Evolutionary conservation across 64 coral and sea anemone species (phyloP), one percentile per base, ranked within the genome.

Genomic region (Porites lutea): DNA sequence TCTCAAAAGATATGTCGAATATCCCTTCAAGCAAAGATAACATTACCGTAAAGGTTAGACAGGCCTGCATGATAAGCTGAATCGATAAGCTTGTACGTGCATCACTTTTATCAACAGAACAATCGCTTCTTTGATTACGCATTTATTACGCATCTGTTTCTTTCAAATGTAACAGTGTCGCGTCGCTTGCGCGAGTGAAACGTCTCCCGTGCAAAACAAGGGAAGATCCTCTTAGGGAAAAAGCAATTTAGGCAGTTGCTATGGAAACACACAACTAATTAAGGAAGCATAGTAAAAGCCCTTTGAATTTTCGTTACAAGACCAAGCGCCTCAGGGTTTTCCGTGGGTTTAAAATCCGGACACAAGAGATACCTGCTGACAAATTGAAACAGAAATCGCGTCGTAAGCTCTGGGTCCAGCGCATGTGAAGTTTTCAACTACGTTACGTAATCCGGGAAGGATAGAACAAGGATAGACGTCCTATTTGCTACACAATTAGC

Each of bases 211-310:
- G 27, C 27, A 37, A 52, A 52, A 18, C 73, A 48, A 48, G 13
- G 13, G 44, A 48, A 46, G 73, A 76, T 76, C 48, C 12, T 51
- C n/a, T 16, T 11, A n/a, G 19, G 73, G 51, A 14, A 76, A 75
- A 76, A 76, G 46, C 73, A 76, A 14, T 76, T 51, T 18, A 3
- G 45, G 45, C 73, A 44, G 73, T 76, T 18, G 73, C 14, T 51
- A 76, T 76, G 73, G 73, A 76, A 51, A 76, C 73, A 37, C 27
- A 18, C 10, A 51, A 52, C 51, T 48, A 48, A 76, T 51, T 76
- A 50, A 8, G 48, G 73, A 2, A 18, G 27, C 27, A 37, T 37
- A 37, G 27, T 37, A 1, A 37, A 37, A 37, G 27, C 27, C 27
- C 27, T 37, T 37, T 37, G 27, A 37, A 37, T 37, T 37, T 37